Conservation (phyloP, 2,113 vertebrate genomes). For the Sinosuthora webbiana region DNA sequence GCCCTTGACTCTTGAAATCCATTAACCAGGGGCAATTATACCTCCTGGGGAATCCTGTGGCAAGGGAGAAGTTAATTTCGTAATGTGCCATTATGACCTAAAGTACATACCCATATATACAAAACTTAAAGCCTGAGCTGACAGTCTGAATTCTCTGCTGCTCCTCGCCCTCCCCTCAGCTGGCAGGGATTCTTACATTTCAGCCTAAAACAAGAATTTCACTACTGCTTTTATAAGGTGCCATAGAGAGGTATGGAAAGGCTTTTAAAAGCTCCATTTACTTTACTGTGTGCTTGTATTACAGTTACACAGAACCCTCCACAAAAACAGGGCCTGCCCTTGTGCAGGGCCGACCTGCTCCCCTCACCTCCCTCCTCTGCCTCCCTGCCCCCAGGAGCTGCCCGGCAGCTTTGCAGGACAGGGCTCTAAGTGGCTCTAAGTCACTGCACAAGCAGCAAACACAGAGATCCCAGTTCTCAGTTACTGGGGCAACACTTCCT, state of each 20-base stretch:
- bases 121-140: not conserved
- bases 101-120: not conserved
- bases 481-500: not conserved
- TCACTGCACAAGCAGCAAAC: not conserved
- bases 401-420: not conserved
- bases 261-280: not conserved
- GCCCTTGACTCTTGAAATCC: not conserved
- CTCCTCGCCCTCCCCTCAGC: not conserved
- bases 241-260: not conserved
- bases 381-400: not conserved
- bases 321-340: not conserved
- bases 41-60: not conserved
- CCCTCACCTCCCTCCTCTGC: not conserved
- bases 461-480: not conserved
- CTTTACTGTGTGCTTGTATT: not conserved
- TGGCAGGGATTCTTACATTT: not conserved
- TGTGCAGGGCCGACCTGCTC: accelerated
- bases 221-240: not conserved
- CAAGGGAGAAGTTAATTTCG: not conserved
- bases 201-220: not conserved
- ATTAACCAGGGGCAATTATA: not conserved
- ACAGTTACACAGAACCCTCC: not conserved
- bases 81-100: not conserved
- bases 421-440: not conserved
- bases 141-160: not conserved